phyloP scores from a whole-genome alignment of 2,888 invertebrate genomes.

The Lasioglossum vierecki region DNA sequence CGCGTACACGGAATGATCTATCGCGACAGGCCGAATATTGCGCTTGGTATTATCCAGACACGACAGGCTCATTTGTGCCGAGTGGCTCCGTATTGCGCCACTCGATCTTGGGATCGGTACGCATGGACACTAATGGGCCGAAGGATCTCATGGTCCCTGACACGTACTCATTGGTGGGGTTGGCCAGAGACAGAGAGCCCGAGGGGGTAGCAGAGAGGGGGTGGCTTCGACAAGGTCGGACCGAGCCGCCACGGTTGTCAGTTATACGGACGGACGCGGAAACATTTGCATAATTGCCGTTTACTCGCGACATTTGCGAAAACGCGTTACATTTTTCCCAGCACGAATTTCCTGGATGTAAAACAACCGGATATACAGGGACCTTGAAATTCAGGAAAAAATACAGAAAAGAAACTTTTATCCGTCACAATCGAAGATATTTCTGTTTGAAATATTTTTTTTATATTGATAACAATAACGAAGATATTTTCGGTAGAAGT shows the following conservation, averaged over 20 bases:
- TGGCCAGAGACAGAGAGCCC: constrained; percentile 42
- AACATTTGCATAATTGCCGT: constrained; percentile 57
- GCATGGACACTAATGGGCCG: constrained; percentile 72
- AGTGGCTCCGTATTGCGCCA: constrained; percentile 69
- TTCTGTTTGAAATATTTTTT: no score
- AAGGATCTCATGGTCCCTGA: constrained; percentile 72
- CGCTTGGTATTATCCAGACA: constrained; percentile 71
- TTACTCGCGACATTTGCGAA: constrained; percentile 18
- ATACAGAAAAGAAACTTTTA: no score
- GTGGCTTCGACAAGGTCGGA: constrained; percentile 36
- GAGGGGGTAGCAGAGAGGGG: constrained; percentile 24
- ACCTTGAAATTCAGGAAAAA: no score
- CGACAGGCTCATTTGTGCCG: constrained; percentile 74
- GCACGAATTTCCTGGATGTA: not conserved
- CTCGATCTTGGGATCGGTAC: constrained; percentile 73
- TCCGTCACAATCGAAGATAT: no score
- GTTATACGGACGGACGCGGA: constrained; percentile 45
- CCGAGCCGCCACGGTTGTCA: constrained; percentile 29
- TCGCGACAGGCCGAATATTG: constrained; percentile 73
- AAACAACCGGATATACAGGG: not conserved
- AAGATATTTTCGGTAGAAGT: no score
- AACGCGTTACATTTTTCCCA: not conserved
- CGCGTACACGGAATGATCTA: constrained; percentile 62
- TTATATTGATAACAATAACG: no score
- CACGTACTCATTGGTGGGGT: constrained; percentile 67